Evolutionary conservation across 1,140 invertebrate species (phyloP), one percentile per base, ranked within the genome.

Genomic region (Cotesia vestalis): DNA sequence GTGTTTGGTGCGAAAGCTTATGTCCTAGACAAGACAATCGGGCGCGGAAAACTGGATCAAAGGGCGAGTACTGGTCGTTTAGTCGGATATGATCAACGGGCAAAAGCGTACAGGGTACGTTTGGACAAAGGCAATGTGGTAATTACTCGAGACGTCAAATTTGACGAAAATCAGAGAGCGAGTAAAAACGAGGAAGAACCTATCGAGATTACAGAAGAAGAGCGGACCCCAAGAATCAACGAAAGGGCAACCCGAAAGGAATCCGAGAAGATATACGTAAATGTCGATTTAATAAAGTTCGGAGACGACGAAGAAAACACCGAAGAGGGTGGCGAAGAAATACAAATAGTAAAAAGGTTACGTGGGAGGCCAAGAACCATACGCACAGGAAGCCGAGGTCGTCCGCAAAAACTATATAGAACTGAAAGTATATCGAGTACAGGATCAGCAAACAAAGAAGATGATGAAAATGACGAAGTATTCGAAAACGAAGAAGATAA

Each of bases 241-340:
- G n/a, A 6, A 52, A 51, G n/a, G 63, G 38, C 8, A 27, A 66
- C 6, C 1, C 34, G 4, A 20, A 27, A 9, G 34, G 60, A 62
- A 36, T 17, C n/a, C 17, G 55, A 57, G 12, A 62, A 62, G 35
- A 11, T 35, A 35, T 62, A 62, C 20, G 60, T 34, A 35, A 62
- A 62, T 8, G 35, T 34, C 20, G n/a, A 62, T 62, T 62, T 62
- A 12, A 62, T 20, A 62, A 62, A 34, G 60, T 62, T 34, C 55
- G 20, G 55, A 57, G 55, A 14, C 55, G 55, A 27, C n/a, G 55
- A 57, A 57, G 55, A 57, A 46, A 46, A 46, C 40, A 46, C 5
- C 20, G 12, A 57, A 57, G 55, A 57, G 20, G n/a, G 6, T n/a
- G 20, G 17, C 17, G 55, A 57, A 27, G 55, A 57, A 57, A 57